These are phyloP conservation scores for Lasioglossum albipes DNA, from an alignment of 1,140 invertebrate genomes.

Conservation along the genomic window DNA sequence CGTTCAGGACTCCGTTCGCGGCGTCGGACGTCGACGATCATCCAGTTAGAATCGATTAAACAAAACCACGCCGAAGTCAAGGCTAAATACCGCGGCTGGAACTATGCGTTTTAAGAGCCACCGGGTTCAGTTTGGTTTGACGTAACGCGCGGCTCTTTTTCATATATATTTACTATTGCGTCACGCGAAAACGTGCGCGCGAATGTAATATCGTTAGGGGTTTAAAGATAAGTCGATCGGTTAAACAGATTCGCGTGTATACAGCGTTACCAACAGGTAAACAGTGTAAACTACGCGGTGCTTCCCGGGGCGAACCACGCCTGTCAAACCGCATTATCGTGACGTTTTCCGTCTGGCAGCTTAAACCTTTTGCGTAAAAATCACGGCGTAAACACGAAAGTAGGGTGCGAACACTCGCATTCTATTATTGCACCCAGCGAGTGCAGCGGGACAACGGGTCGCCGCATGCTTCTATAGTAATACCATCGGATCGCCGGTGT, in stretches of 20 bases:
- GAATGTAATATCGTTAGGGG: not conserved
- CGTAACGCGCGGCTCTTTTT: not conserved
- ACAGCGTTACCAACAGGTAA: not conserved
- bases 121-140: not conserved
- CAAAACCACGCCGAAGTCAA: slow-evolving; percentile 2
- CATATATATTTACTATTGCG: not conserved
- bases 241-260: not conserved
- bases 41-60: slow-evolving; percentile 13
- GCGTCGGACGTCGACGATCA: not conserved
- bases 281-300: not conserved
- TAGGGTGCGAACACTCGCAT: not conserved
- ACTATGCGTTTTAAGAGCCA: not conserved
- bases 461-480: not conserved
- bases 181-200: not conserved
- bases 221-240: not conserved
- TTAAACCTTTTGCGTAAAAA: not conserved
- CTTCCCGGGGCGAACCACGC: not conserved
- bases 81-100: not conserved
- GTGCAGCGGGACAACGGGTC: no score
- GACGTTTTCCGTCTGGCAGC: slow-evolving; percentile 1
- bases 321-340: not conserved
- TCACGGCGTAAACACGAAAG: not conserved
- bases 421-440: not conserved
- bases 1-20: not conserved
- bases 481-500: not conserved